Base-by-base conservation (phyloP, 2,113 vertebrate genomes). In the Alosa alosa region DNA sequence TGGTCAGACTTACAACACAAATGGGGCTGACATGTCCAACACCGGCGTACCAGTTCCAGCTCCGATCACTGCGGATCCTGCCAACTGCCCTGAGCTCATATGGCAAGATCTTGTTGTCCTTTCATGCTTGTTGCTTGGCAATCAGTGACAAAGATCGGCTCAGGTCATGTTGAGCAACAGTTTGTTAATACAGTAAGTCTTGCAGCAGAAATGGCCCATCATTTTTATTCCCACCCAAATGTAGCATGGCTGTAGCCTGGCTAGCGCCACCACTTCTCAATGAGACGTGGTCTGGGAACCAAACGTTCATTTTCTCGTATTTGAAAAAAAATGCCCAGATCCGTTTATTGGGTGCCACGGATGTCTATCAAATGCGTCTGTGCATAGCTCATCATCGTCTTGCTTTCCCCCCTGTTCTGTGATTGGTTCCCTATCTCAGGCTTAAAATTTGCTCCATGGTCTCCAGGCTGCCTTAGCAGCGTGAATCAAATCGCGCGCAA, bases 1-100 rank as follows among this genome's bases (percentile, higher is more conserved):
- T 92, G 81, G 75, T 81, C 45, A 86, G 81, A 52, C 64, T 46
- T 83, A 83, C 44, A 25, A 86, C 31, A 39, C 72, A 39, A 36
- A 78, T 36, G 31, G 15, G 72, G 31, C 10, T 17, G 4, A 31
- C 31, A 78, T 36, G 72, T 78, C 72, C 15, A 75, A 75, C 9
- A 36, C 7, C 68, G 9, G 11, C 13, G 3, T 78, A 11, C 31
- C 72, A 39, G 72, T 39, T 68, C 36, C 72, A 39, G 36, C 9
- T 36, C 39, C 31, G 72, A 31, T 78, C 72, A 3, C 0, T 31
- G 5, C 31, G 13, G 31, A 39, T 78, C 72, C 72, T 78, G 72
- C 31, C 31, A 78, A 78, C 36, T 78, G 31, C 10, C 72, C 36
- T 15, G 2, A 17, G 36, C 36, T 78, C 72, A 78, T 39, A 41